phyloP scores from a whole-genome alignment of 1,140 invertebrate species.

The Drosophila virilis region DNA sequence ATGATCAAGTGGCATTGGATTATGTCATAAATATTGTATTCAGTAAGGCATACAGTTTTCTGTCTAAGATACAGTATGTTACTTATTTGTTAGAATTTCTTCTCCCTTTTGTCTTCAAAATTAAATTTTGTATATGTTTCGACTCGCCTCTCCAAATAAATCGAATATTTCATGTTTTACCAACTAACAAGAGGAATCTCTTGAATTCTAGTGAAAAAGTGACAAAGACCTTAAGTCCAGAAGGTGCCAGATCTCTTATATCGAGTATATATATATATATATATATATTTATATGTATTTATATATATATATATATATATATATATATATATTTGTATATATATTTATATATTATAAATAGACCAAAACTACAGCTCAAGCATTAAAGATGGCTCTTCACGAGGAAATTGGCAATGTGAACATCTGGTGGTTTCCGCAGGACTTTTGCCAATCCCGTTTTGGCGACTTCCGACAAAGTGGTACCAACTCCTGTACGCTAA shows the following conservation, averaged over 20 bases:
- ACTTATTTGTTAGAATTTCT: neutral
- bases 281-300: neutral
- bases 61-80: slow-evolving; percentile 3
- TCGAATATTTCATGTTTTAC: slow-evolving; percentile 2
- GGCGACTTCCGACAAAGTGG: slow-evolving; percentile 43
- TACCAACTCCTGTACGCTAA: slow-evolving; percentile 55
- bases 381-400: slow-evolving; percentile 25
- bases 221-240: neutral
- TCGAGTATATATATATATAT: too few species aligned
- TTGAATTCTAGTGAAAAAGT: neutral
- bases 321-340: too few species aligned
- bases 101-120: neutral
- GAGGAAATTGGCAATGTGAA: slow-evolving; percentile 39
- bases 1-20: too few species aligned
- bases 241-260: neutral
- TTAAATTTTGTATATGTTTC: slow-evolving; percentile 8
- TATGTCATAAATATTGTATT: too few species aligned
- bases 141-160: neutral
- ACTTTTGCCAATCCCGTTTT: slow-evolving; percentile 50
- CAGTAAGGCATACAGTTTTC: neutral
- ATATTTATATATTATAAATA: neutral
- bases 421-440: slow-evolving; percentile 56
- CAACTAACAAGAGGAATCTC: neutral
- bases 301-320: neutral
- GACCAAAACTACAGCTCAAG: neutral